A percentile compares a stretch with the other conserved stretches of the same genome.
Conservation (phyloP, 1,140 invertebrate genomes). For the Hormaphis cornu region DNA sequence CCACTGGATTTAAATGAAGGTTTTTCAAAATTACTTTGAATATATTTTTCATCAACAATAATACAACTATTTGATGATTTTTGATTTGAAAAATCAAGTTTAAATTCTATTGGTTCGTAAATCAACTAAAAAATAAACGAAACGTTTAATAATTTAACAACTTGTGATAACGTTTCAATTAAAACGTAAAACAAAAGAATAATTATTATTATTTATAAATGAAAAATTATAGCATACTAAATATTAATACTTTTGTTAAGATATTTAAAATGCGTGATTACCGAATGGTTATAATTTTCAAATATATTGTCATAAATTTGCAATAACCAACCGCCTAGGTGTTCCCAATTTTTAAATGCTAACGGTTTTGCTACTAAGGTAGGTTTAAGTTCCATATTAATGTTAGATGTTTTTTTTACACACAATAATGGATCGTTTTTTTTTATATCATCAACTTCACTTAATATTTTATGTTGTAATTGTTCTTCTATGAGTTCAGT, state of each 20-base stretch:
- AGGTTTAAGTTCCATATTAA: neutral
- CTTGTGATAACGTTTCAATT: too few relatives aligned
- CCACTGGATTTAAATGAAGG: neutral
- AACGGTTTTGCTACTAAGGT: neutral
- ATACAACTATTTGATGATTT: neutral
- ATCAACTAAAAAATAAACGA: neutral
- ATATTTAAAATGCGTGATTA: neutral
- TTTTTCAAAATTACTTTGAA: neutral
- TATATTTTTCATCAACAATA: neutral
- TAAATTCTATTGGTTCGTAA: constrained; percentile 9
- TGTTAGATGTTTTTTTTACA: neutral
- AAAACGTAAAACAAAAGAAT: too few relatives aligned
- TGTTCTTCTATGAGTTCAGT: neutral
- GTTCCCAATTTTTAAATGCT: neutral
- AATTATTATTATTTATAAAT: too few relatives aligned
- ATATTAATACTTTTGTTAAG: too few relatives aligned
- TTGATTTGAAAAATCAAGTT: neutral
- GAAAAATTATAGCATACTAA: too few relatives aligned
- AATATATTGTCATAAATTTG: constrained; percentile 12
- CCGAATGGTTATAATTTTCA: constrained; percentile 19
- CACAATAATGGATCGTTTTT: neutral
- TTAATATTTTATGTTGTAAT: neutral
- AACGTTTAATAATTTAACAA: neutral
- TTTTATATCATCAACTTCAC: constrained; percentile 7
- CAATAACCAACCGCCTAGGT: constrained; percentile 10